Conservation (phyloP, 2,113 vertebrate species). For the Gymnocephalus cernua region DNA sequence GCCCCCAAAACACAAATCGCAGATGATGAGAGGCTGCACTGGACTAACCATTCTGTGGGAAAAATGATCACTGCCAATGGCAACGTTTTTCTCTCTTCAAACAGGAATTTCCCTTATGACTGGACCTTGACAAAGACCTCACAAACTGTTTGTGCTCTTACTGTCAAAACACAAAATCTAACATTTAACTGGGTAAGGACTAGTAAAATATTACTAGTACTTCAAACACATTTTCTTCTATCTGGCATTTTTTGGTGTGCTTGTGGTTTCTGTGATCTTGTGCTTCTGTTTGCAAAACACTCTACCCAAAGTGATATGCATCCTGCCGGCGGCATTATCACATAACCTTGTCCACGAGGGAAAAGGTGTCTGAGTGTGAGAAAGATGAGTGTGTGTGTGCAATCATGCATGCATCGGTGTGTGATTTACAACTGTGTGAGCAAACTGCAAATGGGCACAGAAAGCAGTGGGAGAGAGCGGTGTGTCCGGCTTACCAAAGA, state of each 20-base stretch:
- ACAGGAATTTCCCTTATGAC: constrained; percentile 8
- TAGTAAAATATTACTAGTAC: not conserved
- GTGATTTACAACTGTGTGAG: constrained; percentile 42
- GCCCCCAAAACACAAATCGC: constrained; percentile 18
- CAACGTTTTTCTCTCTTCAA: constrained; percentile 4
- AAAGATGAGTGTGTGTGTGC: constrained; percentile 9
- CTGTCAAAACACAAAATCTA: not conserved
- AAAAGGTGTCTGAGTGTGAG: constrained; percentile 12
- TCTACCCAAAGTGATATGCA: constrained; percentile 23
- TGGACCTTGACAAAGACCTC: not conserved
- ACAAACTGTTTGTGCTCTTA: not conserved
- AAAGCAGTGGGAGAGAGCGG: not conserved
- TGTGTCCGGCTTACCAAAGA: constrained; percentile 91
- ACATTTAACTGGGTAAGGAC: not conserved
- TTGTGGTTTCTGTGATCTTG: constrained; percentile 5
- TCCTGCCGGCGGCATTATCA: constrained; percentile 38
- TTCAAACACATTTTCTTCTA: not conserved
- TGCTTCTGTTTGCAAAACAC: constrained; percentile 3
- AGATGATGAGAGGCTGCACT: constrained; percentile 17
- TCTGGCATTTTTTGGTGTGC: not conserved
- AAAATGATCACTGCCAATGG: constrained; percentile 16
- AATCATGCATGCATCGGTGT: constrained; percentile 24
- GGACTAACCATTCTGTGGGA: constrained; percentile 21
- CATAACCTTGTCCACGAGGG: constrained; percentile 37
- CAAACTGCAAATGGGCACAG: constrained; percentile 28